phyloP scores from a whole-genome alignment of 1,140 invertebrate genomes.

The Tetraneura akinire region DNA sequence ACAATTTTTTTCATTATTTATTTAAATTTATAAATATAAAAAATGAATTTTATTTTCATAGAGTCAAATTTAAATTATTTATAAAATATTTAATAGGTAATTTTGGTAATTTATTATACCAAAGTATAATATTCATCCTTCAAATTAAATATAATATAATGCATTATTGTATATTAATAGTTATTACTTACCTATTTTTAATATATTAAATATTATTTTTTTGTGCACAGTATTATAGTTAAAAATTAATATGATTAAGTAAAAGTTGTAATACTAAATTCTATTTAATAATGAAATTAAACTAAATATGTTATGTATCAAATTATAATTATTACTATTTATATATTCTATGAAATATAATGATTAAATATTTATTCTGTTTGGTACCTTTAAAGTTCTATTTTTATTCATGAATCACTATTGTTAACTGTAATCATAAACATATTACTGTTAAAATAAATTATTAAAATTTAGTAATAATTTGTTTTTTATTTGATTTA shows the following conservation, averaged over 20 bases:
- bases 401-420: not conserved
- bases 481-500: not conserved
- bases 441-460: slow-evolving; percentile 11
- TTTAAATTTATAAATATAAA: not conserved
- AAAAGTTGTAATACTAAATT: slow-evolving; percentile 11
- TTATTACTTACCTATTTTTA: slow-evolving; percentile 23
- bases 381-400: slow-evolving; percentile 1
- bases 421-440: slow-evolving; percentile 1
- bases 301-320: not conserved
- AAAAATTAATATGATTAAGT: not conserved
- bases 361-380: slow-evolving; percentile 9
- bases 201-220: slow-evolving; percentile 15
- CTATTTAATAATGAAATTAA: not conserved
- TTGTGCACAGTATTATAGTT: slow-evolving; percentile 28
- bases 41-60: not conserved
- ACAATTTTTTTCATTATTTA: not conserved
- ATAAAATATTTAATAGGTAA: not conserved
- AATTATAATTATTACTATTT: slow-evolving; percentile 15
- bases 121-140: not conserved
- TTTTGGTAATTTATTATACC: not conserved
- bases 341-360: not conserved
- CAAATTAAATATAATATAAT: not conserved
- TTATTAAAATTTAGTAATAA: not conserved
- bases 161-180: not conserved
- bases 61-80: not conserved